A percentile compares a stretch with the other conserved stretches of the same genome.
Conservation (phyloP, 1,140 invertebrate species). For the Watersipora subatra region DNA sequence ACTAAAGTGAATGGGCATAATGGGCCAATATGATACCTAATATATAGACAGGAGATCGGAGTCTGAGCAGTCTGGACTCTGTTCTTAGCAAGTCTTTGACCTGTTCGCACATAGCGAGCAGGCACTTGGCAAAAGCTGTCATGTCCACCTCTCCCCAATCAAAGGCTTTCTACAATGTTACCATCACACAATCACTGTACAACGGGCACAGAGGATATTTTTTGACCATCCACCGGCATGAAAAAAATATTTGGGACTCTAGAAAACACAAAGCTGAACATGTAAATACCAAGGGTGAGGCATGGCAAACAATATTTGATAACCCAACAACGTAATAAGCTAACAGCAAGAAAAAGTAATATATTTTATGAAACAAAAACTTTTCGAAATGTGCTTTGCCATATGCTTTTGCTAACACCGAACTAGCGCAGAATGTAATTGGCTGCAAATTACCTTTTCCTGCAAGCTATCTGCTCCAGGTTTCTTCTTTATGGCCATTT, state of each 20-base stretch:
- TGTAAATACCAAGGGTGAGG: too few relatives aligned
- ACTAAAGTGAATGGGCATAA: too few relatives aligned
- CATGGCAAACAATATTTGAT: too few relatives aligned
- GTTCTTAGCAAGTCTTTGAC: slow-evolving; percentile 26
- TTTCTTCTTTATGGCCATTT: slow-evolving; percentile 35
- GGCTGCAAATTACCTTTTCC: background rate
- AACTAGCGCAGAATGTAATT: background rate
- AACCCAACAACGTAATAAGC: too few relatives aligned
- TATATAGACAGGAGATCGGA: slow-evolving; percentile 46
- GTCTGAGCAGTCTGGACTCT: slow-evolving; percentile 42
- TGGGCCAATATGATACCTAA: too few relatives aligned
- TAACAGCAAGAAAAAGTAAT: too few relatives aligned
- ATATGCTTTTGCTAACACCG: too few relatives aligned
- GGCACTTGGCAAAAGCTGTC: slow-evolving; percentile 38
- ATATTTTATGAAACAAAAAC: too few relatives aligned
- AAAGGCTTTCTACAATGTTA: slow-evolving; percentile 38
- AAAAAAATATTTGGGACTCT: too few relatives aligned
- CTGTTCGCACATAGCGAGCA: slow-evolving; percentile 36
- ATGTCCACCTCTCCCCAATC: slow-evolving; percentile 45
- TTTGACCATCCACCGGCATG: too few relatives aligned
- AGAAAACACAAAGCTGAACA: too few relatives aligned
- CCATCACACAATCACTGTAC: too few relatives aligned
- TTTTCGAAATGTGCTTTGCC: background rate
- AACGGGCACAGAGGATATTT: background rate
- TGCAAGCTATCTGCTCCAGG: background rate